phyloP scores from a whole-genome alignment of 2,113 vertebrate species.

The Microtus pennsylvanicus region DNA sequence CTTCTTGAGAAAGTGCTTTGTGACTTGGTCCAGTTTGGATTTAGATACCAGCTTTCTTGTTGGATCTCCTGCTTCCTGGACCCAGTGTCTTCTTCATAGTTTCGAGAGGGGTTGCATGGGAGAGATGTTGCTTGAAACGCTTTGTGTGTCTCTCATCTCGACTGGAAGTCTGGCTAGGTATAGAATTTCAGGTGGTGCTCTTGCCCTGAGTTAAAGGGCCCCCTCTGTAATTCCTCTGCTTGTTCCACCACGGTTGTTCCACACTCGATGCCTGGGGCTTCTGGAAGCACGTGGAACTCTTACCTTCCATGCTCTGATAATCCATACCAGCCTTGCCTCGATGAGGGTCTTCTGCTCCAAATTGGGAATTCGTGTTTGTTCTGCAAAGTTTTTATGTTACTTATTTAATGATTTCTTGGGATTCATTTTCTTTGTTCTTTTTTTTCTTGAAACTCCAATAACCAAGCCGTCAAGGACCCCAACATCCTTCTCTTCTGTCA shows the following conservation, averaged over 20 bases:
- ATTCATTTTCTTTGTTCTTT: slow-evolving; percentile 3
- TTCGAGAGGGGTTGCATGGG: neutral
- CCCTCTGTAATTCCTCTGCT: neutral
- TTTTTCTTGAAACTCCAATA: neutral
- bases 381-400: neutral
- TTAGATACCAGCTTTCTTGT: neutral
- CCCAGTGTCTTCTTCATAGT: neutral
- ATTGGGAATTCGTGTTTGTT: neutral
- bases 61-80: neutral
- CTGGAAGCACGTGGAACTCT: neutral
- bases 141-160: neutral
- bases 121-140: neutral
- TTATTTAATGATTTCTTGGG: neutral
- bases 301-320: neutral
- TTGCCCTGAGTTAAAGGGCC: neutral
- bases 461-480: neutral
- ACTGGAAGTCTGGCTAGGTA: neutral
- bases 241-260: neutral
- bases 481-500: neutral
- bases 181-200: neutral
- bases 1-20: neutral
- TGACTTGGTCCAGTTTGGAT: neutral
- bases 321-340: neutral
- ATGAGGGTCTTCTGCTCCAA: neutral
- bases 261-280: neutral